A percentile compares a stretch with the other conserved stretches of the same genome.
Conservation (phyloP, 1,140 invertebrate genomes). For the Drosophila asahinai region DNA sequence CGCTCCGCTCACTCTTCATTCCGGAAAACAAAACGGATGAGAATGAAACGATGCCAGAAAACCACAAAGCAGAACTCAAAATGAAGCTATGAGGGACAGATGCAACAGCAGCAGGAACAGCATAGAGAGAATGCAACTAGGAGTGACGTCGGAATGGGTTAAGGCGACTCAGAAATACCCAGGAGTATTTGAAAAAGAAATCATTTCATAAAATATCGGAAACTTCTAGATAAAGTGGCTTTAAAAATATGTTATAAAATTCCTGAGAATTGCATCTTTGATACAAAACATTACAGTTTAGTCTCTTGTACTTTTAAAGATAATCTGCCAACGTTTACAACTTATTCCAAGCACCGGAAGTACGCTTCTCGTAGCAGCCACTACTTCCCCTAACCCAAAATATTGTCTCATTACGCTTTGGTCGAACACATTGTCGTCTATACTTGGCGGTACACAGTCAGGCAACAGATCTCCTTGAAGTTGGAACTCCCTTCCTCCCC, state of each 20-base stretch:
- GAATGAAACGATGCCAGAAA: conserved; percentile 72
- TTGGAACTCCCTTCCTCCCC: not conserved
- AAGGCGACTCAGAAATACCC: conserved; percentile 11
- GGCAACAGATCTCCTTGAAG: conserved; percentile 33
- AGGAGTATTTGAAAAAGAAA: no score
- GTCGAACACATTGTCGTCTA: conserved; percentile 54
- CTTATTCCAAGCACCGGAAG: conserved; percentile 1
- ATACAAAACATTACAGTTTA: not conserved
- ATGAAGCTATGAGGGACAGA: conserved; percentile 31
- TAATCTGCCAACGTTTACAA: not conserved
- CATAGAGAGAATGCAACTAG: conserved; percentile 1
- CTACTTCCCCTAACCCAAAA: conserved; percentile 29
- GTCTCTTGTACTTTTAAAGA: not conserved
- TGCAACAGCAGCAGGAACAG: conserved; percentile 7
- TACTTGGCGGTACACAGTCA: conserved; percentile 8
- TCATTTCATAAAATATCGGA: no score
- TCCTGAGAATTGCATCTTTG: no score
- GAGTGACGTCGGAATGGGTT: no score
- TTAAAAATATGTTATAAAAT: no score
- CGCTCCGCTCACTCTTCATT: conserved; percentile 16
- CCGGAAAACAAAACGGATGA: conserved; percentile 69
- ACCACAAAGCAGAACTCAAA: conserved; percentile 57
- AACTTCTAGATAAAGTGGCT: no score
- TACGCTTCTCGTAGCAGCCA: not conserved
- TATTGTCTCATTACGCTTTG: conserved; percentile 75